Conservation (phyloP, 2,888 invertebrate genomes). For the Rhodophaea formosa region DNA sequence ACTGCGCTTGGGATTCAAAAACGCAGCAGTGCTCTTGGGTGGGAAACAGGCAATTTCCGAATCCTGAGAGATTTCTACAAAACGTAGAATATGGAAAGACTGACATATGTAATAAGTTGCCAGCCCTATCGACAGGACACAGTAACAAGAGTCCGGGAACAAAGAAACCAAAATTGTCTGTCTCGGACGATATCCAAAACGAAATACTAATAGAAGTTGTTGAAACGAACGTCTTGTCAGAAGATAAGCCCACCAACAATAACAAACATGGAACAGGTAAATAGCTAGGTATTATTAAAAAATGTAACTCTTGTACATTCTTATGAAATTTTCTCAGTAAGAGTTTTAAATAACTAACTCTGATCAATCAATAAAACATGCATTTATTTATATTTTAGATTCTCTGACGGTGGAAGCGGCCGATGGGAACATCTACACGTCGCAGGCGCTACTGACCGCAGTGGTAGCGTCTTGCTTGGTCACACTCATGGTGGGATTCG, state of each 20-base stretch:
- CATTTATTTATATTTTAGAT: constrained; percentile 48
- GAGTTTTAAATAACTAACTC: too few species aligned
- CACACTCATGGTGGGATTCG: constrained; percentile 90
- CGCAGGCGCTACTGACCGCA: constrained; percentile 90
- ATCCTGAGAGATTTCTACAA: constrained; percentile 85
- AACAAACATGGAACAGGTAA: constrained; percentile 76
- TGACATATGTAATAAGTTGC: constrained; percentile 77
- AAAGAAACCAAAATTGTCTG: constrained; percentile 65
- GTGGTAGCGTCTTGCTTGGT: constrained; percentile 90
- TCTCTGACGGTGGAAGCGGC: constrained; percentile 77
- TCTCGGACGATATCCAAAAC: constrained; percentile 82
- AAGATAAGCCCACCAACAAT: constrained; percentile 74
- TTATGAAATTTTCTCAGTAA: too few species aligned
- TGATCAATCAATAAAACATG: background rate
- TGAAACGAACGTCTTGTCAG: constrained; percentile 82
- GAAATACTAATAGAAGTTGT: constrained; percentile 85
- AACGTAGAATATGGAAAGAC: constrained; percentile 87
- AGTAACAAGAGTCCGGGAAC: constrained; percentile 70
- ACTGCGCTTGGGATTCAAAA: constrained; percentile 96
- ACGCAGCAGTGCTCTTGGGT: constrained; percentile 82
- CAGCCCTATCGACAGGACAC: constrained; percentile 63
- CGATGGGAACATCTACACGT: constrained; percentile 87
- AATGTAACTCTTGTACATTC: too few species aligned
- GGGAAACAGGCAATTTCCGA: constrained; percentile 80
- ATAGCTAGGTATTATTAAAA: background rate